These are phyloP conservation scores for Archaeoteleia sp. DNA, from an alignment of 2,888 invertebrate genomes.

Conservation along the genomic window DNA sequence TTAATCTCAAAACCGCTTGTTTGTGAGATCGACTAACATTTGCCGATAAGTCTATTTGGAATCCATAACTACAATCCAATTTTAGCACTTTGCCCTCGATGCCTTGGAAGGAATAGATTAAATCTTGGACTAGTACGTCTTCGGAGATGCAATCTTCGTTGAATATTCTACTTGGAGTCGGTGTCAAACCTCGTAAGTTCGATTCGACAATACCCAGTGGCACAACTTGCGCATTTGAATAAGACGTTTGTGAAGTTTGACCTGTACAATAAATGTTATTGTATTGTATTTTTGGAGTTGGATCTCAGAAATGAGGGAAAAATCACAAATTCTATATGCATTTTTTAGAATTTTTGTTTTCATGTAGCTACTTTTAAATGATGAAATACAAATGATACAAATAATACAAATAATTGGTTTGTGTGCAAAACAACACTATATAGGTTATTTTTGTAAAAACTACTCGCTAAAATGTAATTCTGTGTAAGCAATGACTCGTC, in stretches of 20 bases:
- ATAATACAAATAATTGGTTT: not conserved
- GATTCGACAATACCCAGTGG: constrained; percentile 60
- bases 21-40: constrained; percentile 77
- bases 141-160: constrained; percentile 74
- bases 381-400: not conserved
- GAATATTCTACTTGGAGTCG: constrained; percentile 59
- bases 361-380: too few species aligned
- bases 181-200: constrained; percentile 53
- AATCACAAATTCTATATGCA: too few species aligned
- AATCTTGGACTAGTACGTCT: constrained; percentile 82
- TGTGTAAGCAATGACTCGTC: too few species aligned
- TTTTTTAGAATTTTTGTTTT: not conserved
- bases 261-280: constrained; percentile 55
- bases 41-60: constrained; percentile 78
- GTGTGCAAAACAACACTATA: too few species aligned
- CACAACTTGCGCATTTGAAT: constrained; percentile 62
- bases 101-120: constrained; percentile 91
- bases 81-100: constrained; percentile 87
- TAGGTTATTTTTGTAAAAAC: too few species aligned
- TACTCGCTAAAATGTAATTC: too few species aligned
- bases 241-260: constrained; percentile 61
- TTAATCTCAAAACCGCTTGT: constrained; percentile 83
- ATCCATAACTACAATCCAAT: constrained; percentile 80
- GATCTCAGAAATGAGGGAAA: too few species aligned
- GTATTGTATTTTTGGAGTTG: too few species aligned